phyloP scores from a whole-genome alignment of 2,797 vertebrate genomes.

The Eremophila alpestris region DNA sequence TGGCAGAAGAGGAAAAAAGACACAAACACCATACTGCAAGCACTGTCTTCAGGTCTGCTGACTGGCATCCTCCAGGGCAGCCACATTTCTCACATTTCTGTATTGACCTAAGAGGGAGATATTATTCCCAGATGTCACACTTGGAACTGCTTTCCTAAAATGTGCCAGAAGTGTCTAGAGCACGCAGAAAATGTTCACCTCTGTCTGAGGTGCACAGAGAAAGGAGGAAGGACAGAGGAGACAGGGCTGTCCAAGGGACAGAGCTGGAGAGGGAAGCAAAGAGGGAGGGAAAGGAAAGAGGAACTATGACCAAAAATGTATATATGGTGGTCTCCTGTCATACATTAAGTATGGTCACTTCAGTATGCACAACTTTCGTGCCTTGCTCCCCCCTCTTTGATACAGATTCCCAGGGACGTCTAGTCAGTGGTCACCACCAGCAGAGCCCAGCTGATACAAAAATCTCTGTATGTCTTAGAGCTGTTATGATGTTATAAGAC shows the following conservation, averaged over 20 bases:
- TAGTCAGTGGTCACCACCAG: not conserved
- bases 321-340: not conserved
- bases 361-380: fast-evolving
- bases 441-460: not conserved
- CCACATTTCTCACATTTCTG: not conserved
- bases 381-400: not conserved
- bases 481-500: not conserved
- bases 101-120: not conserved
- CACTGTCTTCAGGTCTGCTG: not conserved
- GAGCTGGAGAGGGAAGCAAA: fast-evolving
- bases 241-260: not conserved
- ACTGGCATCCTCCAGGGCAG: not conserved
- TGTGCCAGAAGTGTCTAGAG: not conserved
- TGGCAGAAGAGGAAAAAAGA: not conserved
- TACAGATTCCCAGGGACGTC: not conserved
- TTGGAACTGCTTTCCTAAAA: not conserved
- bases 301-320: not conserved
- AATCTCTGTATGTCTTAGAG: not conserved
- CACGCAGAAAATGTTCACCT: not conserved
- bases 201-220: not conserved
- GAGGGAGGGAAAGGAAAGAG: not conserved
- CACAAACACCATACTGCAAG: not conserved
- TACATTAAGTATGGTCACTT: not conserved
- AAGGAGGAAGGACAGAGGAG: not conserved
- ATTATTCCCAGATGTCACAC: not conserved